A percentile compares a stretch with the other conserved stretches of the same genome.
Conservation (phyloP, 2,888 invertebrate genomes). For the Dicyrtoma fusca region DNA sequence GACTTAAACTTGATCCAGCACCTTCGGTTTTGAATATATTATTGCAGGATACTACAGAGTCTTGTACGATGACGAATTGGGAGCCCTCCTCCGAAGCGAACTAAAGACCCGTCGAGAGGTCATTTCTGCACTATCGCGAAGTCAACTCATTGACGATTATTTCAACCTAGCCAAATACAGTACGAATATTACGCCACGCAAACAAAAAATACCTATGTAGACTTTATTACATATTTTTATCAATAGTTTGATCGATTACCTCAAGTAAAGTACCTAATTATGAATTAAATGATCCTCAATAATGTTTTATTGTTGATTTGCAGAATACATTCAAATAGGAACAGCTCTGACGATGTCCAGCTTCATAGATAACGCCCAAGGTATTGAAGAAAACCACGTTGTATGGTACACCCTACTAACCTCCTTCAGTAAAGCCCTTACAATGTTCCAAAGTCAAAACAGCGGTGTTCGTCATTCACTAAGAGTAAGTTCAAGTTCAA, state of each 20-base stretch:
- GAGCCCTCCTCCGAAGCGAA: conserved; percentile 40
- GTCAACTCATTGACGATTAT: conserved; percentile 52
- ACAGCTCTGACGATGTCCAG: conserved; percentile 14
- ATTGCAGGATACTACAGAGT: conserved; percentile 54
- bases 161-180: conserved; percentile 49
- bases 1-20: no score
- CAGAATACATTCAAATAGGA: conserved; percentile 9
- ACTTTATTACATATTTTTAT: no score
- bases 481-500: background rate
- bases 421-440: background rate
- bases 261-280: no score
- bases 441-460: background rate
- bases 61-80: conserved; percentile 33
- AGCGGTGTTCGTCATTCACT: background rate
- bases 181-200: conserved; percentile 19
- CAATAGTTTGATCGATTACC: no score
- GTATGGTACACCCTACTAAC: conserved; percentile 27
- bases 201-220: no score
- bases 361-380: background rate
- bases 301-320: no score
- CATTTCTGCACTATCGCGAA: conserved; percentile 42
- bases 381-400: conserved; percentile 2
- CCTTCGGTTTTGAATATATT: no score
- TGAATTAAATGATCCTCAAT: no score
- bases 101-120: conserved; percentile 35